phyloP scores from a whole-genome alignment of 2,797 vertebrate species.

The Sebastes vulpes region DNA sequence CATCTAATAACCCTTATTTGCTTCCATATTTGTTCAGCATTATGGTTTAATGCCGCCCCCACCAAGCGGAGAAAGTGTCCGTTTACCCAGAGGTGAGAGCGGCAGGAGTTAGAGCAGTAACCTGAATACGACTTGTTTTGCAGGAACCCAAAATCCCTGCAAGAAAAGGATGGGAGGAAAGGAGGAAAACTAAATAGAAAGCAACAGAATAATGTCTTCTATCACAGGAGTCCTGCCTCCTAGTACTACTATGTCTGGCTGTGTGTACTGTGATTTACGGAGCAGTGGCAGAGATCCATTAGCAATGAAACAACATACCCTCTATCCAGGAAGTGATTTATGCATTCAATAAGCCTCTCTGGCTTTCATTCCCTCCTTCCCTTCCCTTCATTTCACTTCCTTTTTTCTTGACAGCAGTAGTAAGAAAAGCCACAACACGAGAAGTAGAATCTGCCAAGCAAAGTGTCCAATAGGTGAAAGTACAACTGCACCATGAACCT shows the following conservation, averaged over 20 bases:
- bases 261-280: slow-evolving; percentile 70
- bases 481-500: slow-evolving; percentile 7
- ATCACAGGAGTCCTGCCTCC: slow-evolving; percentile 35
- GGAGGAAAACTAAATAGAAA: slow-evolving; percentile 40
- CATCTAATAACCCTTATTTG: background rate
- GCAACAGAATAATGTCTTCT: slow-evolving; percentile 46
- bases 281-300: slow-evolving; percentile 73
- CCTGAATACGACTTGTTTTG: slow-evolving; percentile 50
- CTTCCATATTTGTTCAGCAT: slow-evolving; percentile 24
- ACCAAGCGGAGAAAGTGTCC: slow-evolving; percentile 43
- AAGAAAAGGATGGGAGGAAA: background rate
- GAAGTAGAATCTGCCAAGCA: slow-evolving; percentile 42
- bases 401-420: slow-evolving; percentile 69
- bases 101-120: slow-evolving; percentile 15
- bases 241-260: slow-evolving; percentile 32
- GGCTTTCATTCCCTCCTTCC: slow-evolving; percentile 60
- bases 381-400: slow-evolving; percentile 64
- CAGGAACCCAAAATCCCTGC: slow-evolving; percentile 23
- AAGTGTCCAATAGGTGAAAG: slow-evolving; percentile 41
- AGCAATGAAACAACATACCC: slow-evolving; percentile 75
- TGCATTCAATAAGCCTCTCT: slow-evolving; percentile 75
- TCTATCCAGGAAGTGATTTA: slow-evolving; percentile 79
- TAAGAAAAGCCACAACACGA: slow-evolving; percentile 56
- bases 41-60: slow-evolving; percentile 48
- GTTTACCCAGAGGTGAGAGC: slow-evolving; percentile 42